Percentiles rank a stretch among this genome's conserved stretches.
Conservation (phyloP, 2,888 invertebrate genomes). For the Podabrus alpinus region DNA sequence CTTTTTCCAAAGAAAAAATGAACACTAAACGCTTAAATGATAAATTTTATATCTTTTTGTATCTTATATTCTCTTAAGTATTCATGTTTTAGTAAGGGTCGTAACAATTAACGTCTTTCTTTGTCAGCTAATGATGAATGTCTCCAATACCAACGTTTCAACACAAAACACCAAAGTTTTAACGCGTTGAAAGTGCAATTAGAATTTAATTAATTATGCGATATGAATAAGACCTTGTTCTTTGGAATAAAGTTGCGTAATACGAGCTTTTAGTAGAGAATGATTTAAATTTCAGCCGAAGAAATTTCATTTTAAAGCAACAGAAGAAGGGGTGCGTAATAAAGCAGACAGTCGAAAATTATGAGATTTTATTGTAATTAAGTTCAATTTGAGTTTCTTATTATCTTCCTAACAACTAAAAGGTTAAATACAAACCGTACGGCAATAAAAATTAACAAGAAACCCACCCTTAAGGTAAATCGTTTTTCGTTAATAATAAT, state of each 20-base stretch:
- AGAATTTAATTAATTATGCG: conserved; percentile 58
- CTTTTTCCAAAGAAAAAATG: not conserved
- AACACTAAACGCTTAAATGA: conserved; percentile 12
- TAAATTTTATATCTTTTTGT: conserved; percentile 28
- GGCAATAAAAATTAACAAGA: not conserved
- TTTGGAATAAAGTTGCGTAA: conserved; percentile 33
- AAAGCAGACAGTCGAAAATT: conserved; percentile 27
- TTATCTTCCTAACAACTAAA: not conserved
- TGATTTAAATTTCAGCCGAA: conserved; percentile 42
- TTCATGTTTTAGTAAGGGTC: conserved; percentile 26
- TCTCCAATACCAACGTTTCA: conserved; percentile 51
- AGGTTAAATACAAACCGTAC: not conserved
- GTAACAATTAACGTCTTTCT: conserved; percentile 53
- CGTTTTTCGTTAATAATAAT: conserved; percentile 11
- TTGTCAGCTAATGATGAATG: conserved; percentile 57
- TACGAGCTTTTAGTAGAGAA: conserved; percentile 35
- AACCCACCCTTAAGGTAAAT: conserved; percentile 11
- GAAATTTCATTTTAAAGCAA: conserved; percentile 35
- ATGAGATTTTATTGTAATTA: conserved; percentile 31
- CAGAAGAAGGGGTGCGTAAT: conserved; percentile 23
- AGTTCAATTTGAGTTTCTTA: conserved; percentile 7
- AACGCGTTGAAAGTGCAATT: conserved; percentile 54
- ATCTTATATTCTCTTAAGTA: conserved; percentile 21
- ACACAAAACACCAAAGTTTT: conserved; percentile 54
- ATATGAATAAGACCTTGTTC: conserved; percentile 48